Base-by-base conservation (phyloP, 2,888 invertebrate species). In the Scaptodrosophila latifasciaeformis region DNA sequence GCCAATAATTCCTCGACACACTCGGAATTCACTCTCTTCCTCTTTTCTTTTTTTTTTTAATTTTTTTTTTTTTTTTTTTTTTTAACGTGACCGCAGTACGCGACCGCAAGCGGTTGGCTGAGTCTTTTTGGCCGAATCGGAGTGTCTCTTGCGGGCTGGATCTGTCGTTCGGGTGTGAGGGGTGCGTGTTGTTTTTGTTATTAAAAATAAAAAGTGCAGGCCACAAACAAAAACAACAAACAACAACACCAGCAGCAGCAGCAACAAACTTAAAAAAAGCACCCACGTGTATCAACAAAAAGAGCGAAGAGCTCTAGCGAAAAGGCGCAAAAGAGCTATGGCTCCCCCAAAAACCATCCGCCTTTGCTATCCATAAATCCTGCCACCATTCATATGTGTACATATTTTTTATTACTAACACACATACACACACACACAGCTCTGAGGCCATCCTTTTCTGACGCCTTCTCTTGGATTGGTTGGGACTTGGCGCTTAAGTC, bases 401-500 rank as follows among this genome's bases (percentile, higher is more conserved):
- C 27, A 37, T 49, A 39, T 48, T 68, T 69, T 68, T 64, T 67
- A 66, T 61, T 62, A 66, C 34, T n/a, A 17, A 19, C 18, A 30
- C 45, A 31, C 10, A 31, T 7, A 18, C 45, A 45, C n/a, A 19
- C 30, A 19, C n/a, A 18, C 6, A 18, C 18, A 39, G 24, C 37
- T 29, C 15, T 47, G 12, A n/a, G n/a, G n/a, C n/a, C n/a, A n/a
- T n/a, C n/a, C n/a, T 30, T 34, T 59, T 17, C 40, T 40, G 10
- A 30, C 29, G n/a, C 12, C 30, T 44, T 29, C 30, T 44, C 15
- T 17, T 27, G 24, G 37, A 17, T 30, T 56, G 51, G 52, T 27
- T 55, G 60, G 47, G 70, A 56, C 81, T 75, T 75, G 75, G 60
- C 81, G 81, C 81, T 75, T 81, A 81, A 81, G 75, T 81, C 75